Evolutionary conservation across 2,888 invertebrate species (phyloP), one percentile per base, ranked within the genome.

Genomic region (Tenthredo scrophulariae): DNA sequence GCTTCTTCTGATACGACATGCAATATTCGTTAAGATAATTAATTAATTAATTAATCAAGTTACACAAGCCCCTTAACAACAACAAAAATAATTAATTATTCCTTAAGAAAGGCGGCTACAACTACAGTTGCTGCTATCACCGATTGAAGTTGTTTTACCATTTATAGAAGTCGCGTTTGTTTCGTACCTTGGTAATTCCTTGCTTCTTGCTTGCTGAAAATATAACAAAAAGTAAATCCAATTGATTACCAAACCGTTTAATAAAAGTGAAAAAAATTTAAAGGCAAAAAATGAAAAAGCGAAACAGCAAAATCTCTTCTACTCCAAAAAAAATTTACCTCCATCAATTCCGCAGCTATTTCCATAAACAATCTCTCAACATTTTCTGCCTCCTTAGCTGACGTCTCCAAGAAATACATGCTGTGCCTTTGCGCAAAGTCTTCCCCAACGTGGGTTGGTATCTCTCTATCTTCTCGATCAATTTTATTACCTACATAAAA

Each of bases 381-480:
- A 94, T 99, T 99, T 91, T 99, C 99, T 1, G 99, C 98, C 94
- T 99, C 98, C 93, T 99, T 98, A 0, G 99, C 99, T 0, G 99
- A 99, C 0, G 99, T 99, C 94, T 99, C 99, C 89, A 99, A 95
- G 94, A 99, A 99, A 93, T 98, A 98, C 98, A 99, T 99, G 90
- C 98, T 97, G 92, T 99, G 98, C 89, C 98, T 96, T 91, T 97
- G 97, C 29, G 99, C 98, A 94, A 99, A 99, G 93, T 98, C 98
- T 93, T 98, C 98, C 0, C 99, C 99, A 75, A 99, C 98, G 91
- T 98, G 97, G 43, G 97, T 96, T 0, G 99, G 99, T 91, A 99
- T 97, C 95, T 99, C 99, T 88, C 99, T 95, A 93, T 98, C 98
- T 92, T 98, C 98, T 89, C 98, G 96, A 94, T 99, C 99, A 91